Evolutionary conservation across 2,113 vertebrate species (phyloP), one percentile per base, ranked within the genome.

Genomic region (Saimiri boliviensis): DNA sequence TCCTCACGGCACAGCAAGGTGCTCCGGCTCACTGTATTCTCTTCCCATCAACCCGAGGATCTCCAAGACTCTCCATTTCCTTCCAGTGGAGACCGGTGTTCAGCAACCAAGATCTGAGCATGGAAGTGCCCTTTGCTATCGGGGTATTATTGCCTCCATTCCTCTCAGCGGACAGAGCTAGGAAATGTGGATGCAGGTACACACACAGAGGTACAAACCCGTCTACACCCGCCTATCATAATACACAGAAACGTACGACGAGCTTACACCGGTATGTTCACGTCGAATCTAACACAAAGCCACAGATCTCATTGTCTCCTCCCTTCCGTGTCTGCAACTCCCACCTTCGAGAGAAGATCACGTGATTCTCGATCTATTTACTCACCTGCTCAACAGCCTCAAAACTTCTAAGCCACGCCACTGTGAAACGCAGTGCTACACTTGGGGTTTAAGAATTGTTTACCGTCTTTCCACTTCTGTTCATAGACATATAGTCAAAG

Each of bases 51-150:
- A 37, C 37, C 4, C 7, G 14, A 2, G 12, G 1, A 56, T n/a
- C 85, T 60, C 40, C n/a, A 21, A 8, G 56, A 27, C 40, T 4
- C 16, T 4, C 8, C 6, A 5, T n/a, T 5, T 73, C 58, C 47
- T 27, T 9, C 19, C 1, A 8, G 70, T 0, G 10, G 56, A 47
- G 58, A 7, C 25, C 42, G 37, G 40, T 8, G 21, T 47, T 16
- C 20, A n/a, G 86, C 23, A 81, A 21, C 13, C n/a, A 17, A 35
- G n/a, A 54, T 30, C 74, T 0, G 3, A 47, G 66, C 4, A 14
- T 0, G 9, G 52, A 40, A 17, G 66, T 21, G 11, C 32, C 52
- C 25, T 2, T 0, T 4, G 63, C 35, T 17, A 1, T 1, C 9
- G 42, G 23, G 60, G n/a, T 21, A 3, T 9, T 23, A 3, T 3